phyloP scores from a whole-genome alignment of 2,888 invertebrate species.

The Chloromyia formosa region DNA sequence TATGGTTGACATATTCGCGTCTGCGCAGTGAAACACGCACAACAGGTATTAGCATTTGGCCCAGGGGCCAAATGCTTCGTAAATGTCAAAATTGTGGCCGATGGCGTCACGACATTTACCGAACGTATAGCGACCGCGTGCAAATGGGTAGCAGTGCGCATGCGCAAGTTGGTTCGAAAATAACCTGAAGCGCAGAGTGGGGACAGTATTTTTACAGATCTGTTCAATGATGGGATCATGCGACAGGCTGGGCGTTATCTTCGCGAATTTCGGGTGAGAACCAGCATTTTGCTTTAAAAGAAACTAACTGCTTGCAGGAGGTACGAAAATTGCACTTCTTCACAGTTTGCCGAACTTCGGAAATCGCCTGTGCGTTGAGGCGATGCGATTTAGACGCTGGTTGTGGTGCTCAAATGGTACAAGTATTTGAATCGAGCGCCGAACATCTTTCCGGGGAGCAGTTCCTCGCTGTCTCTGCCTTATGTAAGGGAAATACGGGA shows the following conservation, averaged over 20 bases:
- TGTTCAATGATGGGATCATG: too few species aligned
- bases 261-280: slow-evolving; percentile 73
- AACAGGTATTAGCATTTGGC: too few species aligned
- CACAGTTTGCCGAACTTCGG: slow-evolving; percentile 88
- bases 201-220: too few species aligned
- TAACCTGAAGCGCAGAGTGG: too few species aligned
- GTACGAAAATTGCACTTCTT: slow-evolving; percentile 89
- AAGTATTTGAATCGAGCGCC: slow-evolving; percentile 96
- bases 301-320: slow-evolving; percentile 64
- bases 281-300: slow-evolving; percentile 5
- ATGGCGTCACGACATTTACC: too few species aligned
- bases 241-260: slow-evolving; percentile 97
- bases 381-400: slow-evolving; percentile 94
- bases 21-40: too few species aligned
- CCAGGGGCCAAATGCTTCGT: too few species aligned
- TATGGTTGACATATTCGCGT: too few species aligned
- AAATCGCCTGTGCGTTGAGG: slow-evolving; percentile 86
- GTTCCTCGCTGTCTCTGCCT: slow-evolving; percentile 80
- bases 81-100: too few species aligned
- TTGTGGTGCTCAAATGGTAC: slow-evolving; percentile 88
- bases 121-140: too few species aligned
- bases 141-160: too few species aligned
- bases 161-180: too few species aligned
- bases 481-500: slow-evolving; percentile 80
- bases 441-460: slow-evolving; percentile 84